These are phyloP conservation scores for Crocallis elinguaria DNA, from an alignment of 2,888 invertebrate species.

Conservation along the genomic window DNA sequence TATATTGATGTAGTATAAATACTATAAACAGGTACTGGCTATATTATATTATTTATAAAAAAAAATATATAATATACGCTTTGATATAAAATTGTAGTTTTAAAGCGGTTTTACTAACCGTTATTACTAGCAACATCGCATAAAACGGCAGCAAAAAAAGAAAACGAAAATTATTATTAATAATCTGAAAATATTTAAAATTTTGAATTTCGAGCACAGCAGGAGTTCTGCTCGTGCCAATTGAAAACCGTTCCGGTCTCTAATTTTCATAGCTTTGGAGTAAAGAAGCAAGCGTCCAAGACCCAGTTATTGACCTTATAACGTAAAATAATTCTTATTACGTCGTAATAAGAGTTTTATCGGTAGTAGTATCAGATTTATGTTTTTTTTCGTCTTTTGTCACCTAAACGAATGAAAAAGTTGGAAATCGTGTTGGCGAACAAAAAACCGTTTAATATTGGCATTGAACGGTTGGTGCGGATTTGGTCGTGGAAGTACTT, in stretches of 20 bases:
- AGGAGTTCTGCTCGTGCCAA: slow-evolving; percentile 64
- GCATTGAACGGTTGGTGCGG: slow-evolving; percentile 72
- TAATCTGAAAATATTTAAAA: slow-evolving; percentile 6
- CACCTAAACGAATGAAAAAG: slow-evolving; percentile 76
- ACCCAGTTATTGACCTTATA: slow-evolving; percentile 59
- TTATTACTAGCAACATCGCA: too few relatives aligned
- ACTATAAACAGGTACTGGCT: too few relatives aligned
- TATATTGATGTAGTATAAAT: background rate
- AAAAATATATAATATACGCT: too few relatives aligned
- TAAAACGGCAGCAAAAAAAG: too few relatives aligned
- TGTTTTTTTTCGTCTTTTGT: slow-evolving; percentile 69
- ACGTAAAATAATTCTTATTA: slow-evolving; percentile 50
- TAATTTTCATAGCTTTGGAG: slow-evolving; percentile 63
- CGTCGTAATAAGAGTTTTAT: slow-evolving; percentile 44
- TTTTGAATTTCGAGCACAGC: slow-evolving; percentile 58
- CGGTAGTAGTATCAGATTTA: slow-evolving; percentile 36
- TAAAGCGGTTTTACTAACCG: too few relatives aligned
- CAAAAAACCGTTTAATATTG: slow-evolving; percentile 77
- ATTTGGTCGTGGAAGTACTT: slow-evolving; percentile 70
- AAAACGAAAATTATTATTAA: too few relatives aligned
- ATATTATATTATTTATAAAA: too few relatives aligned
- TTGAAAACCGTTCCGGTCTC: slow-evolving; percentile 61
- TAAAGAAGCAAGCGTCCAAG: slow-evolving; percentile 70
- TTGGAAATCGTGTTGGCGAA: slow-evolving; percentile 76
- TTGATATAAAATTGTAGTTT: too few relatives aligned